Base-by-base conservation (phyloP, 2,888 invertebrate species). In the Drosophila macrospina region DNA sequence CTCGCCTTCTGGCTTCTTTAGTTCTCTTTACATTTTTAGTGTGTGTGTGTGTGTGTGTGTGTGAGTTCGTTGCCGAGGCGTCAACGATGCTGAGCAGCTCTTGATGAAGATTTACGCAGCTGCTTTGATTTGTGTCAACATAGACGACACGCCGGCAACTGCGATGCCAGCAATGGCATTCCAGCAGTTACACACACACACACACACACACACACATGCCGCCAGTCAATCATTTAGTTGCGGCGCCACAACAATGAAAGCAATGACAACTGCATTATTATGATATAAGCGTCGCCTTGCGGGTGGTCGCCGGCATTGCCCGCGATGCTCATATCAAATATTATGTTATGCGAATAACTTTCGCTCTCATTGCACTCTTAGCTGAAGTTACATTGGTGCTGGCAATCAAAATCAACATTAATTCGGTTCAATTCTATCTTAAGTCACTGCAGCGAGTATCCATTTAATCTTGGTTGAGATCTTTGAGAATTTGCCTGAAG, bases 81-180 rank as follows among this genome's bases (percentile, higher is more conserved):
- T 34, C 60, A 45, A 51, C 68, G 68, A 36, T 20, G 59, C 24
- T 44, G 60, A 39, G 45, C 36, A 52, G 16, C 37, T 62, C 68
- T 78, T 89, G 86, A 85, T 85, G 89, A 85, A 85, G 85, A 85
- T 89, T 85, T 85, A 89, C 86, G 85, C 67, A 79, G 70, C 50
- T 82, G 77, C 88, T 85, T 89, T 85, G 85, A 85, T 85, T 85
- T 85, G 87, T 83, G 83, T 88, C 89, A 86, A 83, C 88, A 86
- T 59, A 63, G 85, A 50, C 48, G 45, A 56, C 64, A 56, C 45
- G 50, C 39, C 24, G 47, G 10, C 52, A 11, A 26, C 41, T 13
- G 28, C 16, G 39, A 42, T 30, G 39, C 39, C 48, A 48, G 20
- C 34, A 30, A 30, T 42, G 32, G 41, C 42, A 45, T 45, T 45